phyloP scores from a whole-genome alignment of 1,140 invertebrate species.

The Lucilia cuprina region DNA sequence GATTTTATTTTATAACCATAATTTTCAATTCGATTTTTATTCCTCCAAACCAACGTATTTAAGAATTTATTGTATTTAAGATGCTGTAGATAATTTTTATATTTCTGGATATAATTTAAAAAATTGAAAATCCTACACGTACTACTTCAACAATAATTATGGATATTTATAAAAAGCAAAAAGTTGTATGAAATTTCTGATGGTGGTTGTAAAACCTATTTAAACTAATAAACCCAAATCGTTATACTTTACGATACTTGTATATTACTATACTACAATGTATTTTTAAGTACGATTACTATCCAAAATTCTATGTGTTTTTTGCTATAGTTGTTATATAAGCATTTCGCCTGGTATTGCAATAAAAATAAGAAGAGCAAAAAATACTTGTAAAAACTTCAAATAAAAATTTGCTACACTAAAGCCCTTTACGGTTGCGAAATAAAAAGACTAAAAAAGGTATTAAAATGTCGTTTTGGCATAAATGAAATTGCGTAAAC shows the following conservation, averaged over 20 bases:
- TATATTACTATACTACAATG: constrained; percentile 51
- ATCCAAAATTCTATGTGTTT: neutral
- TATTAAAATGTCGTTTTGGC: constrained; percentile 33
- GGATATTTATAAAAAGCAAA: neutral
- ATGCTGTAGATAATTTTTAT: neutral
- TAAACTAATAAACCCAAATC: constrained; percentile 32
- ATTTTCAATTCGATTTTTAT: neutral
- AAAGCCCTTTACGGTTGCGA: constrained; percentile 45
- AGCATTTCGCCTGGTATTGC: neutral
- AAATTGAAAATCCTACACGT: neutral
- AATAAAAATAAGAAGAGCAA: constrained; percentile 20
- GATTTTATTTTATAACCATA: neutral
- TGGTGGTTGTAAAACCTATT: constrained; percentile 27
- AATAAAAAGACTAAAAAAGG: constrained; percentile 33
- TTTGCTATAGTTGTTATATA: neutral
- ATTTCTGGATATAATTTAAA: neutral
- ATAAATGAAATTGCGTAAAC: constrained; percentile 36
- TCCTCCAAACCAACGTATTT: neutral
- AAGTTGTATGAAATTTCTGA: neutral
- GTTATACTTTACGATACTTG: constrained; percentile 40
- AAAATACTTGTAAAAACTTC: constrained; percentile 49
- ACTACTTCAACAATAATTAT: neutral
- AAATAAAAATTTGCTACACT: constrained; percentile 50
- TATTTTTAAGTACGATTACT: neutral
- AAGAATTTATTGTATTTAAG: neutral